Evolutionary conservation across 2,113 vertebrate species (phyloP), one percentile per base, ranked within the genome.

Genomic region (Heterotilapia buettikoferi): DNA sequence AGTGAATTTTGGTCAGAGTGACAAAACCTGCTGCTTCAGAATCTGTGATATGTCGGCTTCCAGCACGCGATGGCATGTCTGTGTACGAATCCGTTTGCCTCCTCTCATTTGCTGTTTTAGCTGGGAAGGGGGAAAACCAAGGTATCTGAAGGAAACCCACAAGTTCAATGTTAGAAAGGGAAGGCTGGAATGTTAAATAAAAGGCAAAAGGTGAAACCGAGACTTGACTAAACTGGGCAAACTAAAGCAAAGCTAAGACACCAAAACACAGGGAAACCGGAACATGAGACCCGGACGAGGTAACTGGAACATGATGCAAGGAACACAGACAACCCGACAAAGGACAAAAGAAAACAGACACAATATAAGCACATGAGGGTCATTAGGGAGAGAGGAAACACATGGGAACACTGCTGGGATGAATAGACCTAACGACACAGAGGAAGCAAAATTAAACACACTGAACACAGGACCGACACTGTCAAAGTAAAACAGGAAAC

Each of bases 181-280:
- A 57, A 57, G 24, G 53, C n/a, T 24, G 53, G 53, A 56, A 56
- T 12, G 53, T 29, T 57, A 57, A 57, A 57, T 29, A 5, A 57
- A 57, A 57, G 56, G 56, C 56, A 16, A 57, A 16, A 57, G 0
- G 56, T 29, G 56, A 29, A 57, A 57, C 24, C 4, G 4, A 57
- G 56, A 57, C 56, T 29, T 57, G 24, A 14, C 56, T 57, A 57
- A 57, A 14, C 56, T 29, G 3, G 0, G 4, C 56, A 59, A 29
- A 59, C 13, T 0, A 16, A 59, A 29, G 24, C 56, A 29, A 59
- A 9, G 0, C 56, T 9, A 59, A 16, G 7, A 29, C 4, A 29
- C 7, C 0, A 59, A 59, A 16, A 29, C 24, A 29, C 56, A 59
- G 56, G 56, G 0, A 59, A 59, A 57, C 54, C 1, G 2, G 54